phyloP scores from a whole-genome alignment of 2,797 vertebrate species.

The Catamblyrhynchus diadema region DNA sequence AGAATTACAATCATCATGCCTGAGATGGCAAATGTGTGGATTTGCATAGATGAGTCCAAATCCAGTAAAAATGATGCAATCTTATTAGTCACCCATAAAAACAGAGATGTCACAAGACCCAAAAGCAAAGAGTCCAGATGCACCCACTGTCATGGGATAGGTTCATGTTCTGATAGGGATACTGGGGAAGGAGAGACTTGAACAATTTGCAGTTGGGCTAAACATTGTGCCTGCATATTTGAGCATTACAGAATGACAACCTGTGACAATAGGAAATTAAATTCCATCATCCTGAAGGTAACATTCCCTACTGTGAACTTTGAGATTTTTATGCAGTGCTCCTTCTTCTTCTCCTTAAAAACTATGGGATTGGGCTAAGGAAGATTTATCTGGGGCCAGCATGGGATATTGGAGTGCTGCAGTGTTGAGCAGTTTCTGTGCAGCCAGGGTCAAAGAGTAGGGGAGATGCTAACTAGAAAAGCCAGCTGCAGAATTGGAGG shows the following conservation, averaged over 20 bases:
- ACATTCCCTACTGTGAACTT: not conserved
- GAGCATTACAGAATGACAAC: not conserved
- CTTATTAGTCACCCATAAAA: not conserved
- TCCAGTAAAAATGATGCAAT: not conserved
- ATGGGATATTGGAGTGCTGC: accelerated
- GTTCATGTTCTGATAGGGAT: not conserved
- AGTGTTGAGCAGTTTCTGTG: not conserved
- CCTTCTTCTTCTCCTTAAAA: not conserved
- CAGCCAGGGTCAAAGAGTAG: not conserved
- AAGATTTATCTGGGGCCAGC: not conserved
- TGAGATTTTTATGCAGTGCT: not conserved
- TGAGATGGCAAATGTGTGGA: not conserved
- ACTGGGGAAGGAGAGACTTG: not conserved
- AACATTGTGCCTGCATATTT: not conserved
- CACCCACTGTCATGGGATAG: not conserved
- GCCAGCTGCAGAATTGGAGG: not conserved
- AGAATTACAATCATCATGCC: not conserved
- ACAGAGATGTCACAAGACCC: not conserved
- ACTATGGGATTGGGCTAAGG: not conserved
- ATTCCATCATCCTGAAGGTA: not conserved
- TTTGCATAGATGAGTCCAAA: not conserved
- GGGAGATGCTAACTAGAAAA: not conserved
- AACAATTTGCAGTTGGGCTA: not conserved
- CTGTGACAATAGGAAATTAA: not conserved
- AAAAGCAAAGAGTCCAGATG: not conserved